Base-by-base conservation (phyloP, 2,113 vertebrate genomes). In the Callocephalon fimbriatum region DNA sequence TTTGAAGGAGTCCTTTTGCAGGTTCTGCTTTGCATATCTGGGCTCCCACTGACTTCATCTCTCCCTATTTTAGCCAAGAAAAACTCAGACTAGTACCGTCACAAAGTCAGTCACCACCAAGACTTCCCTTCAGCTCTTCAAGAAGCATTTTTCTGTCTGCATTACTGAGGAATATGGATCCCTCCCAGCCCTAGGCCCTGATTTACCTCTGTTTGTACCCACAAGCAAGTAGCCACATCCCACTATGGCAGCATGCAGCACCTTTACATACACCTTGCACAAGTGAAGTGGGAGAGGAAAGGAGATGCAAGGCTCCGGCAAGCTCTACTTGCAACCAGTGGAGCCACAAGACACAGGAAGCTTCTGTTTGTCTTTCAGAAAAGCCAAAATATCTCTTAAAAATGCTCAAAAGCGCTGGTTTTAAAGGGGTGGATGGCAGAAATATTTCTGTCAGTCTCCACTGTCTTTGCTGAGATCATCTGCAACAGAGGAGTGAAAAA, bases 11-110 rank as follows among this genome's bases (percentile, higher is more conserved):
- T 38, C 22, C 9, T 7, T 78, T 54, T 37, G 16, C 18, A 90
- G 44, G 47, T 59, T 38, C 32, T 29, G 12, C 51, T 90, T 75
- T 93, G 71, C 0, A 0, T 17, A 10, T 42, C 51, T 50, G 26
- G 23, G 31, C 50, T 85, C 66, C 65, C n/a, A 8, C 5, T 48
- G 45, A 48, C 59, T 74, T 84, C 12, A 23, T 59, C 23, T 25
- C 58, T 70, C 66, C 18, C 32, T 66, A 2, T 42, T 26, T 70
- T 45, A 92, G 42, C 23, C 12, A 62, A 83, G 32, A 25, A 68
- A 78, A 88, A n/a, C 0, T 0, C 8, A 13, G 11, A 15, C 15
- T 15, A 1, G 23, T 48, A 73, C 45, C 61, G 16, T 21, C 23
- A 32, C 9, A 11, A 38, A 80, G 38, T 22, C 90, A 20, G 11